A percentile compares a stretch with the other conserved stretches of the same genome.
phyloP scores from a whole-genome alignment of 2,888 invertebrate genomes.

The Diploptera punctata region DNA sequence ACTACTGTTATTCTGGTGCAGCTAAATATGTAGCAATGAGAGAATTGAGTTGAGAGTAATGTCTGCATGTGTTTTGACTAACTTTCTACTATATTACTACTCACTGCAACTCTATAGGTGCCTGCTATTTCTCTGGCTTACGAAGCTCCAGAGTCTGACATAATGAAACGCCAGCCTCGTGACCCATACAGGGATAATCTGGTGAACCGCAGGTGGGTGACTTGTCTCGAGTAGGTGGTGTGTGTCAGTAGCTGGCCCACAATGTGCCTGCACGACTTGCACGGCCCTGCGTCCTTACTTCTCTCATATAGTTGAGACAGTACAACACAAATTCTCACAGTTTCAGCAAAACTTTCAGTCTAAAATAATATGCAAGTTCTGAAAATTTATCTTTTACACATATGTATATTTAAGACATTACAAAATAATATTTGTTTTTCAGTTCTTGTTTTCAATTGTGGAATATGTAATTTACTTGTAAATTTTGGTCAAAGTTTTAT shows the following conservation, averaged over 20 bases:
- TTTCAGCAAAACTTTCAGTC: too few species aligned
- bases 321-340: too few species aligned
- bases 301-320: neutral
- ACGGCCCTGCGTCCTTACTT: slow-evolving; percentile 7
- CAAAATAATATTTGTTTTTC: too few species aligned
- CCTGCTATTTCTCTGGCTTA: slow-evolving; percentile 99
- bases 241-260: slow-evolving; percentile 34
- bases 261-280: slow-evolving; percentile 28
- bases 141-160: slow-evolving; percentile 98
- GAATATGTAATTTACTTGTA: too few species aligned
- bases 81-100: slow-evolving; percentile 43
- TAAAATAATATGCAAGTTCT: too few species aligned
- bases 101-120: slow-evolving; percentile 74
- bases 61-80: slow-evolving; percentile 38
- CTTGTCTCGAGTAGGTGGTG: slow-evolving; percentile 13
- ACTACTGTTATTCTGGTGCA: slow-evolving; percentile 22
- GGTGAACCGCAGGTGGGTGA: slow-evolving; percentile 95
- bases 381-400: too few species aligned
- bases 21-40: slow-evolving; percentile 24
- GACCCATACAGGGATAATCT: slow-evolving; percentile 98
- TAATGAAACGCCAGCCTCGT: slow-evolving; percentile 98
- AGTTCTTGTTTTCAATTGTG: too few species aligned
- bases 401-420: too few species aligned
- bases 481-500: too few species aligned
- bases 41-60: slow-evolving; percentile 21